Evolutionary conservation across 2,888 invertebrate species (phyloP).

Genomic region (Carcina quercana): DNA sequence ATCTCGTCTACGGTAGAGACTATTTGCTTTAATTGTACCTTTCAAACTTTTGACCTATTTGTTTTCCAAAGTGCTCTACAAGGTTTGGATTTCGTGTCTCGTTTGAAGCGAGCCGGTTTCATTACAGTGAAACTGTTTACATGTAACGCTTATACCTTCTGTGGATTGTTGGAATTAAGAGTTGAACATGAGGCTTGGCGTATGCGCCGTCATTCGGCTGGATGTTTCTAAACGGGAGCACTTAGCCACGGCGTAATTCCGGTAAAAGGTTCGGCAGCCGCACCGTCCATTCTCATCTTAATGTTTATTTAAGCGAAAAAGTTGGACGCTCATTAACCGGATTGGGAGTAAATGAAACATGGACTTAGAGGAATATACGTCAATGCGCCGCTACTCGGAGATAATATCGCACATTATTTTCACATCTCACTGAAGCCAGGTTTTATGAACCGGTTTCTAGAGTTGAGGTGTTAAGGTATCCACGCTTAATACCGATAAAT

Average conservation of each 20-base stretch:
- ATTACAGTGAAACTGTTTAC: background rate
- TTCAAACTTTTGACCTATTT: constrained; percentile 13
- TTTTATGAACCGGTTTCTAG: constrained; percentile 52
- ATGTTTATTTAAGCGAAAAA: constrained; percentile 69
- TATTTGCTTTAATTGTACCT: constrained; percentile 26
- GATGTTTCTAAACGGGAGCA: constrained; percentile 46
- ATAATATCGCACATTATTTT: constrained; percentile 61
- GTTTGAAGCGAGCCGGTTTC: background rate
- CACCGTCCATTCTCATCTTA: constrained; percentile 54
- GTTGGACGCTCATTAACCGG: constrained; percentile 58
- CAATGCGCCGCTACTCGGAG: constrained; percentile 27
- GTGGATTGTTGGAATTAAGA: constrained; percentile 14
- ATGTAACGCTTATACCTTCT: background rate
- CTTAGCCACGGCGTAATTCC: constrained; percentile 59
- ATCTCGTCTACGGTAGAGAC: constrained; percentile 32
- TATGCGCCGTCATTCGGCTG: constrained; percentile 34
- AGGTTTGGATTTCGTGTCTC: too few relatives aligned
- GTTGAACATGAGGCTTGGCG: constrained; percentile 14
- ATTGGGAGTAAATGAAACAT: constrained; percentile 60
- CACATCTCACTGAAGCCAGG: constrained; percentile 49
- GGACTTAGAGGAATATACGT: constrained; percentile 43
- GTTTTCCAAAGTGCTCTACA: background rate
- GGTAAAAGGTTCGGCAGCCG: constrained; percentile 55
- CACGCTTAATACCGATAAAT: constrained; percentile 44
- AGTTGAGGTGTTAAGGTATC: constrained; percentile 45